Percentiles rank a stretch among this genome's conserved stretches.
Evolutionary conservation across 92 coral and sea anemone genomes (phyloP).

Genomic region (Metridium senile): DNA sequence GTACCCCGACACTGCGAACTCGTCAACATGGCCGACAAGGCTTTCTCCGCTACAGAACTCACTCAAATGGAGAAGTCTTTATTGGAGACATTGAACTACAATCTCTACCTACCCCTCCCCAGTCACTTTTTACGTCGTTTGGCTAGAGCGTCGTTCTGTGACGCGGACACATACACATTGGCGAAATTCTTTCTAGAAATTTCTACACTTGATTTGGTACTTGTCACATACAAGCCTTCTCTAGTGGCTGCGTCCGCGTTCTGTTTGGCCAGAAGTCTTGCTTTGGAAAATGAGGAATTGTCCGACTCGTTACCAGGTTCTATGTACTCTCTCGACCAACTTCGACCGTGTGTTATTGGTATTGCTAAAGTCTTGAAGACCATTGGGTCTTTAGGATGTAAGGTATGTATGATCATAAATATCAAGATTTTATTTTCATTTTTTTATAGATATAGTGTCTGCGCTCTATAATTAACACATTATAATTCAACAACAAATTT

Average conservation of each 20-base stretch:
- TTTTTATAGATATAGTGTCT: too few relatives aligned
- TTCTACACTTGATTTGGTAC: conserved; percentile 40
- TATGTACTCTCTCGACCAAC: conserved; percentile 13
- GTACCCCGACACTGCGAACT: conserved; percentile 48
- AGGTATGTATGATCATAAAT: conserved; percentile 4
- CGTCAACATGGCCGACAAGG: conserved; percentile 50
- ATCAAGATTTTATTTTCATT: background rate
- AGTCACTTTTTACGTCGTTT: conserved; percentile 60
- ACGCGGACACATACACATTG: conserved; percentile 45
- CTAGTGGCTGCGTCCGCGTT: conserved; percentile 51
- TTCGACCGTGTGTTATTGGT: conserved; percentile 28
- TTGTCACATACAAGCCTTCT: conserved; percentile 54
- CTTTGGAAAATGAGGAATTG: conserved; percentile 29
- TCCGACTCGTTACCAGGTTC: conserved; percentile 29
- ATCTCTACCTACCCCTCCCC: conserved; percentile 55
- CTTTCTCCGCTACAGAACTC: conserved; percentile 37
- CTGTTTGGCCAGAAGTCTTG: conserved; percentile 55
- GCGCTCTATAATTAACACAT: too few relatives aligned
- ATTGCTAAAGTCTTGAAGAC: conserved; percentile 13
- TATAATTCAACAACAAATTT: too few relatives aligned
- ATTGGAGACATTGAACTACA: conserved; percentile 35
- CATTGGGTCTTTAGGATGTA: conserved; percentile 21
- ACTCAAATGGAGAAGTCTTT: conserved; percentile 48
- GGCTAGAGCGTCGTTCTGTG: conserved; percentile 44
- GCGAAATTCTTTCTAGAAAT: conserved; percentile 56